phyloP scores from a whole-genome alignment of 2,797 vertebrate genomes.

The Zalophus californianus region DNA sequence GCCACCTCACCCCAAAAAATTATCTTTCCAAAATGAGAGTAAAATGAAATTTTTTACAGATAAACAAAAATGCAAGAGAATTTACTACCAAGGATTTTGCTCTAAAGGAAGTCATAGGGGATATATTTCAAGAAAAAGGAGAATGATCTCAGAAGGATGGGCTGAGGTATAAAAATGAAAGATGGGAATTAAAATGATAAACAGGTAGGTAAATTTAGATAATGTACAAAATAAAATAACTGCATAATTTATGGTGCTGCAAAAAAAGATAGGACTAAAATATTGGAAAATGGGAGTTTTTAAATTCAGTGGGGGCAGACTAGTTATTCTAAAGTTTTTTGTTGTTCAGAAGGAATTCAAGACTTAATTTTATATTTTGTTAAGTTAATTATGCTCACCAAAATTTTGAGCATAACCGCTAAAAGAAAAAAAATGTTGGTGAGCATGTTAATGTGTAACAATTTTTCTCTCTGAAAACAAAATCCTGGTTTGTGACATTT shows the following conservation, averaged over 20 bases:
- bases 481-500: neutral
- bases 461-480: neutral
- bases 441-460: neutral
- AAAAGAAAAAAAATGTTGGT: neutral
- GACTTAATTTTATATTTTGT: slow-evolving; percentile 34
- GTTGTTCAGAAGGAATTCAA: neutral
- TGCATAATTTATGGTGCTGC: neutral
- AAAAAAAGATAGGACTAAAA: neutral
- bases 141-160: neutral
- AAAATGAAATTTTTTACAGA: neutral
- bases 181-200: neutral
- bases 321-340: neutral
- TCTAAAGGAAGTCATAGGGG: neutral
- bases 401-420: neutral
- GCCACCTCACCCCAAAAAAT: neutral
- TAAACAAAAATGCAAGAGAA: neutral
- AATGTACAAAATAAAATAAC: neutral
- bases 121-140: neutral
- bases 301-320: neutral
- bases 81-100: neutral
- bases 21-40: neutral
- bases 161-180: neutral
- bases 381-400: neutral
- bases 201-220: neutral
- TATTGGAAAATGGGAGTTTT: neutral